Base-by-base conservation (phyloP, 2,113 vertebrate genomes). In the Otolemur garnettii region DNA sequence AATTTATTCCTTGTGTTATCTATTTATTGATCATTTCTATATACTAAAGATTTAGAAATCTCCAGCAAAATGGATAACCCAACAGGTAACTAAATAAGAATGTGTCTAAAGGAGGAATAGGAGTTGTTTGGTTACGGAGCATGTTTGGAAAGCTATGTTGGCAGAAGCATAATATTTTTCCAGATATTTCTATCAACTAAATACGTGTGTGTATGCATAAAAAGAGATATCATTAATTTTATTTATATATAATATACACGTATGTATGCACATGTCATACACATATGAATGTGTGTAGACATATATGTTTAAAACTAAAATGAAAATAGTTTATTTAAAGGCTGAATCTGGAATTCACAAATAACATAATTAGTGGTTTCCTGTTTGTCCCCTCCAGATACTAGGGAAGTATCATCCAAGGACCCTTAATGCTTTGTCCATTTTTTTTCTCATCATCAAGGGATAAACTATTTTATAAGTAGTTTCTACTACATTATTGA, bases 21-120 rank as follows among this genome's bases (percentile, higher is more conserved):
- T 89, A 92, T 22, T 89, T 22, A 80, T 81, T 86, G n/a, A 14
- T 92, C 17, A 80, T 87, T 90, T 92, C 8, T 83, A 82, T 86
- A 86, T 64, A 62, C 88, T 83, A 89, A 89, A 71, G 30, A 92
- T 68, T 91, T n/a, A 38, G 28, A 85, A 88, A 86, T 87, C 55
- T 5, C 21, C 22, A 95, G 45, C 2, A 84, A 93, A 83, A 87
- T 72, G 90, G 75, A 74, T n/a, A 79, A 72, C 22, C 78, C 42
- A 80, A 81, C 30, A 93, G 18, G 55, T 89, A 93, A 81, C 50
- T 60, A 74, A 90, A 60, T 30, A n/a, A 95, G 42, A 90, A 5
- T 45, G 3, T 59, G 28, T 4, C 22, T 91, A 24, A 88, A 89
- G 26, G 28, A 88, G 7, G 26, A 74, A 33, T 75, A 57, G 71